phyloP scores from a whole-genome alignment of 2,113 vertebrate species.

The Bufo gargarizans region DNA sequence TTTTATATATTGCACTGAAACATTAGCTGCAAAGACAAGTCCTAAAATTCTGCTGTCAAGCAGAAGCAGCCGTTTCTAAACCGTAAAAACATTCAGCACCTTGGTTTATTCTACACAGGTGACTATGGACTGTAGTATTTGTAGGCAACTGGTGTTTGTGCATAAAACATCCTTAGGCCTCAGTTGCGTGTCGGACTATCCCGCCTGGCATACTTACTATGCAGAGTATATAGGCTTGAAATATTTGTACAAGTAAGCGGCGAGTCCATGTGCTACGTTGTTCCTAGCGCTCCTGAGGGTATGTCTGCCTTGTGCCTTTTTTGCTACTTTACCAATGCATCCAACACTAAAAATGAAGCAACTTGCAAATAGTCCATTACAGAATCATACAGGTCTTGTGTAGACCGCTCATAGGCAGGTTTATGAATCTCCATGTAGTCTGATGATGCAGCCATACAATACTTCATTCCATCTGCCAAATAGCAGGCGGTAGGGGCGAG shows the following conservation, averaged over 20 bases:
- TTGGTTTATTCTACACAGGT: not conserved
- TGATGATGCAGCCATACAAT: too few species aligned
- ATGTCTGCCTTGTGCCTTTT: too few species aligned
- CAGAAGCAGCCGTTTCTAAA: not conserved
- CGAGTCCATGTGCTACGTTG: not conserved
- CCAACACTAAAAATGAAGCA: not conserved
- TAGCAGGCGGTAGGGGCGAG: too few species aligned
- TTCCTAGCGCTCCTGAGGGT: not conserved
- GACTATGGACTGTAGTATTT: not conserved
- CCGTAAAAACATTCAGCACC: constrained; percentile 9
- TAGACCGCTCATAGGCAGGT: not conserved
- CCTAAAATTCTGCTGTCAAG: not conserved
- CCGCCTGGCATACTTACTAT: too few species aligned
- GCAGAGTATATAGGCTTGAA: not conserved
- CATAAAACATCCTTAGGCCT: constrained; percentile 5
- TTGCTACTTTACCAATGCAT: not conserved
- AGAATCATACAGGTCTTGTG: too few species aligned
- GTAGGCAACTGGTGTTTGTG: constrained; percentile 24
- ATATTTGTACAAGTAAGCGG: not conserved
- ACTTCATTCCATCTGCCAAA: too few species aligned
- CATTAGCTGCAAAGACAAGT: not conserved
- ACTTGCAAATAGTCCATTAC: not conserved
- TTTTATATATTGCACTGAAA: not conserved
- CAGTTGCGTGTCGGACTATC: not conserved
- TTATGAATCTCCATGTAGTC: not conserved